Conservation (phyloP, 2,888 invertebrate species). For the Allacma fusca region DNA sequence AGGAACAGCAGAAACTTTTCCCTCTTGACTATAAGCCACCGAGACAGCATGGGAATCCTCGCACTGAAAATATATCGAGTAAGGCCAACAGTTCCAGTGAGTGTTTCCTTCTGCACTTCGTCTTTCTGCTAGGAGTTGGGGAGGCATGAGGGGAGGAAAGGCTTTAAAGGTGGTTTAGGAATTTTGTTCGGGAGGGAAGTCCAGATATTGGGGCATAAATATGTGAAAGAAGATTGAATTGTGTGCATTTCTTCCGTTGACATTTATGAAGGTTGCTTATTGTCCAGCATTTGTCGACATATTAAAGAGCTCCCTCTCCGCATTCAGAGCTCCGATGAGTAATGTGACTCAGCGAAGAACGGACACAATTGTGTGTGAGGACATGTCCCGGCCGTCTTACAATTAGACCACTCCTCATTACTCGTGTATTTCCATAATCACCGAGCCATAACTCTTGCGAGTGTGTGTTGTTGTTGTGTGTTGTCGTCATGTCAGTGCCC, state of each 20-base stretch:
- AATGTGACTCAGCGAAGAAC: background rate
- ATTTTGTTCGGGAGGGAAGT: background rate
- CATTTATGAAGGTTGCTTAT: background rate
- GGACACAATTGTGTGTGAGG: background rate
- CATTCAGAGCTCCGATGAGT: background rate
- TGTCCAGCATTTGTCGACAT: background rate
- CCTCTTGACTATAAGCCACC: too few species aligned
- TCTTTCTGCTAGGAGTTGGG: background rate
- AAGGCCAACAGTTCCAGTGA: too few species aligned
- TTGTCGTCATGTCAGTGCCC: background rate
- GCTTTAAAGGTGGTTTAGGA: background rate
- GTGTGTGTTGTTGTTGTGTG: background rate
- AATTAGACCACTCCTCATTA: background rate
- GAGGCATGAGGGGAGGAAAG: background rate
- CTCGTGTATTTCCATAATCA: slow-evolving; percentile 10
- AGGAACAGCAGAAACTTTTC: too few species aligned
- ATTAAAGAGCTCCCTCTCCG: background rate
- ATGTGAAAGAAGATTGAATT: slow-evolving; percentile 4
- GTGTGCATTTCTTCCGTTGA: background rate
- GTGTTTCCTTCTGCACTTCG: background rate
- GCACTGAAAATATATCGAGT: too few species aligned
- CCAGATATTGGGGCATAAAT: slow-evolving; percentile 1
- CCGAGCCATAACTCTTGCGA: background rate
- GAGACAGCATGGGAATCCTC: too few species aligned
- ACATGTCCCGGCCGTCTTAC: background rate